A percentile compares a stretch with the other conserved stretches of the same genome.
These are phyloP conservation scores for Lepidostoma basale DNA, from an alignment of 1,140 invertebrate genomes.

Conservation along the genomic window DNA sequence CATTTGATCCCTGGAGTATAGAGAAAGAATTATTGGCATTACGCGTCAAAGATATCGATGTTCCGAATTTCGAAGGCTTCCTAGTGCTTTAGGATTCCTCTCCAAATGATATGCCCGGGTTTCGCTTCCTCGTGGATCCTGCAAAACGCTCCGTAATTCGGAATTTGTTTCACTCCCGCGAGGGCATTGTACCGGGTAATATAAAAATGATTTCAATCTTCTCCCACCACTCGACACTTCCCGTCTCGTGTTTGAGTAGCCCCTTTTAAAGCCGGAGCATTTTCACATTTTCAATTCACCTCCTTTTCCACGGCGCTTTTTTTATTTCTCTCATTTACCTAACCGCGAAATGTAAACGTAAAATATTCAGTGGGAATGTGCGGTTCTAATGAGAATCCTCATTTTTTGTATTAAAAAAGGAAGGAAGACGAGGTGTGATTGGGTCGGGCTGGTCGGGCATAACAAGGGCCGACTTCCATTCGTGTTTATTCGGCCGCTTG, in stretches of 20 bases:
- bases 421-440: slow-evolving; percentile 35
- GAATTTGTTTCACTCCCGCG: neutral
- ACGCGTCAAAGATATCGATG: too few relatives aligned
- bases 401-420: slow-evolving; percentile 40
- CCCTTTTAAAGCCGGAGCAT: slow-evolving; percentile 31
- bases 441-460: slow-evolving; percentile 22
- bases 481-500: slow-evolving; percentile 37
- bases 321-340: slow-evolving; percentile 35
- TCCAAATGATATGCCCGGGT: too few relatives aligned
- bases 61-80: too few relatives aligned
- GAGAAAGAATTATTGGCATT: too few relatives aligned
- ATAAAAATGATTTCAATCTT: slow-evolving; percentile 12
- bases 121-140: too few relatives aligned
- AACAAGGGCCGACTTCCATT: slow-evolving; percentile 27
- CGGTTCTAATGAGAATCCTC: slow-evolving; percentile 39
- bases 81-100: too few relatives aligned
- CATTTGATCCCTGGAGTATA: too few relatives aligned
- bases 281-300: slow-evolving; percentile 38
- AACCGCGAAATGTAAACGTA: slow-evolving; percentile 35
- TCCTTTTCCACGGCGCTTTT: slow-evolving; percentile 26
- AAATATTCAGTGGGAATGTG: slow-evolving; percentile 38
- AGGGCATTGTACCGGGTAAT: slow-evolving; percentile 1
- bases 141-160: neutral
- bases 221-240: slow-evolving; percentile 15
- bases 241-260: slow-evolving; percentile 17